Percentiles rank a stretch among this genome's conserved stretches.
Conservation (phyloP, 2,888 invertebrate genomes). For the Tuberolachnus salignus region DNA sequence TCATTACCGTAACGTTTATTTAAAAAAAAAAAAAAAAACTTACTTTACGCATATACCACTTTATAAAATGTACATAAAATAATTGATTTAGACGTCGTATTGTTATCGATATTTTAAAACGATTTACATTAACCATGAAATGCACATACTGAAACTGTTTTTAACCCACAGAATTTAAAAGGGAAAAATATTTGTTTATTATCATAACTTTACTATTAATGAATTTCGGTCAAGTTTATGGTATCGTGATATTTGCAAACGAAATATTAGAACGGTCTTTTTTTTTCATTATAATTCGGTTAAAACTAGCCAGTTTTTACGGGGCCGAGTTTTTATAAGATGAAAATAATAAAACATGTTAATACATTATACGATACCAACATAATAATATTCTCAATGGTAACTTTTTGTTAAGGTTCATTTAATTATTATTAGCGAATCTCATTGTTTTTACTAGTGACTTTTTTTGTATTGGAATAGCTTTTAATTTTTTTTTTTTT, state of each 20-base stretch:
- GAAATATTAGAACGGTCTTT: neutral
- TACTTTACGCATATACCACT: neutral
- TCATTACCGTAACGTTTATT: neutral
- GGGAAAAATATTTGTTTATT: too few species aligned
- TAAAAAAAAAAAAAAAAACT: too few species aligned
- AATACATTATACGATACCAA: neutral
- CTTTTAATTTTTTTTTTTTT: neutral
- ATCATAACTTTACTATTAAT: too few species aligned
- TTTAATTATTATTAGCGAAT: neutral
- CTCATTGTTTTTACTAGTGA: conserved; percentile 12
- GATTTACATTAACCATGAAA: neutral
- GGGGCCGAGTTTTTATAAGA: neutral
- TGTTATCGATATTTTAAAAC: neutral
- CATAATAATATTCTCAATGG: neutral
- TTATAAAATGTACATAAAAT: conserved; percentile 13
- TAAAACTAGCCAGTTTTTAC: neutral
- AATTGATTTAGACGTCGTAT: neutral
- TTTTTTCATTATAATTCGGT: neutral
- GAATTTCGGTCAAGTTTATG: too few species aligned
- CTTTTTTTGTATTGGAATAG: neutral
- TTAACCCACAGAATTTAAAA: too few species aligned
- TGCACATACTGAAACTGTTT: neutral
- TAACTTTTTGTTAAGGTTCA: neutral
- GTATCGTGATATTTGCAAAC: neutral
- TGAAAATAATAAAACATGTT: conserved; percentile 40